A percentile compares a stretch with the other conserved stretches of the same genome.
phyloP scores from a whole-genome alignment of 2,113 vertebrate species.

The Sander lucioperca region DNA sequence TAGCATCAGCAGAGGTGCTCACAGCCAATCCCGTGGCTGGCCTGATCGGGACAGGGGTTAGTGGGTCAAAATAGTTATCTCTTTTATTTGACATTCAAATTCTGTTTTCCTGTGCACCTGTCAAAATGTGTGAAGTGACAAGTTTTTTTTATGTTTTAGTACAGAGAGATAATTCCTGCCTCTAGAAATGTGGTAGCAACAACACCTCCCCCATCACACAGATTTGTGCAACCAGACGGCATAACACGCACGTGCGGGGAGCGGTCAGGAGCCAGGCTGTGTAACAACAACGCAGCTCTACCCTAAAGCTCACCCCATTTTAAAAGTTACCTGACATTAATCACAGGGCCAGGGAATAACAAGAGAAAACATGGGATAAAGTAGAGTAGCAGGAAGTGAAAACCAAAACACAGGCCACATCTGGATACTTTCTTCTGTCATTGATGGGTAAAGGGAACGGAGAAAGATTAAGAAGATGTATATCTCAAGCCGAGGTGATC shows the following conservation, averaged over 20 bases:
- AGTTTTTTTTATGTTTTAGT: background rate
- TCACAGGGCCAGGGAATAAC: background rate
- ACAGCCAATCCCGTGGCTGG: too few species aligned
- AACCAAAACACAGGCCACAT: background rate
- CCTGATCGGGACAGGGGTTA: too few species aligned
- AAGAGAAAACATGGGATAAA: background rate
- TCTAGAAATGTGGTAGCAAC: constrained; percentile 26
- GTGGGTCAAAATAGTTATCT: background rate
- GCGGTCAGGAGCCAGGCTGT: background rate
- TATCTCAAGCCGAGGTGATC: background rate
- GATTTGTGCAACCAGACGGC: background rate
- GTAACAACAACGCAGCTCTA: background rate
- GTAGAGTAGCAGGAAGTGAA: background rate
- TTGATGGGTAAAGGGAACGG: too few species aligned
- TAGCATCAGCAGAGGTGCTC: too few species aligned
- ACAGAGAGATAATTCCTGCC: constrained; percentile 3
- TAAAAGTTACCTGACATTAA: constrained; percentile 3
- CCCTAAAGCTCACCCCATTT: constrained; percentile 13
- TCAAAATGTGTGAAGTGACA: background rate
- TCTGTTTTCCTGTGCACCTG: background rate
- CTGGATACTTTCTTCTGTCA: background rate
- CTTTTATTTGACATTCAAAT: background rate
- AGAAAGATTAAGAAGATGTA: background rate
- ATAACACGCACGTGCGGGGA: background rate
- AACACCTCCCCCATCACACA: background rate